Percentiles rank a stretch among this genome's conserved stretches.
These are phyloP conservation scores for Melangyna quadrimaculata DNA, from an alignment of 2,888 invertebrate species.

Conservation along the genomic window DNA sequence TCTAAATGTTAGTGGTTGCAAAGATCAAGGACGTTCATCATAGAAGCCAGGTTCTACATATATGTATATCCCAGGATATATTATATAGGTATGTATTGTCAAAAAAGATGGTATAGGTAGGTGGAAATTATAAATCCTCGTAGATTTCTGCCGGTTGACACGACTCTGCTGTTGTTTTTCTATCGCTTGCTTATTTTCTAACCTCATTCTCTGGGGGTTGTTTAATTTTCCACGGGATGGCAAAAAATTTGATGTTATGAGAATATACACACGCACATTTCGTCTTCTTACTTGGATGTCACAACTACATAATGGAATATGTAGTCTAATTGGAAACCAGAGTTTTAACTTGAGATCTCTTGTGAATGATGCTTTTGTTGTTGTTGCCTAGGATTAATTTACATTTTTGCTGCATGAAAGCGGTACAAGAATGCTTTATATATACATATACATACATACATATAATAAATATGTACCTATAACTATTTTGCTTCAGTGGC, in stretches of 20 bases:
- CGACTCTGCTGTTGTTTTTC: slow-evolving; percentile 53
- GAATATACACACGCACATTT: slow-evolving; percentile 34
- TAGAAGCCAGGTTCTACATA: slow-evolving; percentile 70
- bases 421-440: slow-evolving; percentile 17
- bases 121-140: slow-evolving; percentile 47
- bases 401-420: slow-evolving; percentile 40
- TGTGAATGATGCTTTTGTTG: not conserved
- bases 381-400: slow-evolving; percentile 37
- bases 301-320: slow-evolving; percentile 26
- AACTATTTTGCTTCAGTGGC: slow-evolving; percentile 68
- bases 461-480: slow-evolving; percentile 25
- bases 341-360: slow-evolving; percentile 42
- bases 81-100: not conserved
- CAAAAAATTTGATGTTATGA: slow-evolving; percentile 45
- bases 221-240: slow-evolving; percentile 17
- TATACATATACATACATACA: not conserved
- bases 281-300: slow-evolving; percentile 5
- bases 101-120: not conserved
- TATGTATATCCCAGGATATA: slow-evolving; percentile 28
- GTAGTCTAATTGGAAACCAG: slow-evolving; percentile 50
- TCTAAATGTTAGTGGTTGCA: slow-evolving; percentile 75
- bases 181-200: slow-evolving; percentile 33
- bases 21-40: slow-evolving; percentile 81
- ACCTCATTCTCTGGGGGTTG: slow-evolving; percentile 15
- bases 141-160: slow-evolving; percentile 64